Evolutionary conservation across 1,140 invertebrate genomes (phyloP).

Genomic region (Druon quercuslanigerum): DNA sequence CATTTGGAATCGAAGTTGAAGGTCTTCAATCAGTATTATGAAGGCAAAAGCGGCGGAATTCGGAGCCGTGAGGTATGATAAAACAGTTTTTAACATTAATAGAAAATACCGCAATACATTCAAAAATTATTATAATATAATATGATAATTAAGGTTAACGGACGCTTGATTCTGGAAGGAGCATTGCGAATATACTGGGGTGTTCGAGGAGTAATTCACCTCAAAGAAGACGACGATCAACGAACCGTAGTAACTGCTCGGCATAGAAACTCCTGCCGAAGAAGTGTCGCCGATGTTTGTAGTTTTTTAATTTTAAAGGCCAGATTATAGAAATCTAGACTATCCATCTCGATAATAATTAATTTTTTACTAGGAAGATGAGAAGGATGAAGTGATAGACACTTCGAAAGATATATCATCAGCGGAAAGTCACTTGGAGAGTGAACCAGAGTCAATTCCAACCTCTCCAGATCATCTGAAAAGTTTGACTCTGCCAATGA

Average conservation of each 20-base stretch:
- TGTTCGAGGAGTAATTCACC: constrained; percentile 87
- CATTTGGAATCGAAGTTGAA: constrained; percentile 88
- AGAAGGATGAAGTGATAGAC: constrained; percentile 62
- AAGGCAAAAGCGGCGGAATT: constrained; percentile 86
- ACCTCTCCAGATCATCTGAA: constrained; percentile 77
- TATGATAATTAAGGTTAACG: constrained; percentile 79
- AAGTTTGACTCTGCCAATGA: constrained; percentile 81
- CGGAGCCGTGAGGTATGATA: constrained; percentile 80
- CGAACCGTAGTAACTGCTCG: constrained; percentile 83
- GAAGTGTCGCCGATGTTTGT: constrained; percentile 67
- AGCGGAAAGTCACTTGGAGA: constrained; percentile 57
- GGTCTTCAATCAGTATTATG: constrained; percentile 87
- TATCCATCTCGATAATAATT: constrained; percentile 11
- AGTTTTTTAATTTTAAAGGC: constrained; percentile 1
- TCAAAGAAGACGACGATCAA: constrained; percentile 92
- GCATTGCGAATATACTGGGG: constrained; percentile 91
- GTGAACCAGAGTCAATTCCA: constrained; percentile 64
- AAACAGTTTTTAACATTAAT: constrained; percentile 29
- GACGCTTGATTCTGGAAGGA: constrained; percentile 86
- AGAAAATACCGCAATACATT: not conserved
- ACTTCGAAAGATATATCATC: constrained; percentile 53
- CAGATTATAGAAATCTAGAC: constrained; percentile 16
- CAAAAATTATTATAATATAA: constrained; percentile 27
- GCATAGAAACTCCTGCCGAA: constrained; percentile 82
- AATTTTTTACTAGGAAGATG: constrained; percentile 53